These are phyloP conservation scores for Galerucella nymphaeae DNA, from an alignment of 2,888 invertebrate genomes.

Conservation along the genomic window DNA sequence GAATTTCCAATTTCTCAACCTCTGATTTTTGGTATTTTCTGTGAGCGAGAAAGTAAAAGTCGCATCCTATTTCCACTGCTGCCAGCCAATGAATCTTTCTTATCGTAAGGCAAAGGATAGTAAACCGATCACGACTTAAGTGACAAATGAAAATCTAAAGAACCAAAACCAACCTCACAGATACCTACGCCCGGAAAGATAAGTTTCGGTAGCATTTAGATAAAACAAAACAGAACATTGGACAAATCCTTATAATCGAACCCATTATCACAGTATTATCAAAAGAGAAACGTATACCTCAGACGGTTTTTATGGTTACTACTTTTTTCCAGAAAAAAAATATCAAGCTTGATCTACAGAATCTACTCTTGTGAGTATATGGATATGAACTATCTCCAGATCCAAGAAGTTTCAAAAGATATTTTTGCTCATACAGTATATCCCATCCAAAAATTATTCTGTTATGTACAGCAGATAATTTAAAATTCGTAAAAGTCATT, in stretches of 20 bases:
- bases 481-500: no score
- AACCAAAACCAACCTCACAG: conserved; percentile 55
- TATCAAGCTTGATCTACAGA: no score
- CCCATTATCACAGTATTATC: conserved; percentile 43
- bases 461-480: no score
- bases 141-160: conserved; percentile 59
- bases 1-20: background rate
- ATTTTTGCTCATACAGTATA: no score
- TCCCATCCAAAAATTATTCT: no score
- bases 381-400: no score
- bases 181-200: conserved; percentile 58
- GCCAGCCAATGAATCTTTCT: conserved; percentile 59
- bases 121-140: conserved; percentile 59
- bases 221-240: conserved; percentile 52
- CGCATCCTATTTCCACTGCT: conserved; percentile 6
- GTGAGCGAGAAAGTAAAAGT: conserved; percentile 1
- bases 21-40: background rate
- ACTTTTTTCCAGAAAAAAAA: background rate
- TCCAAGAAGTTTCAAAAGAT: no score
- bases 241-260: conserved; percentile 62
- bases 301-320: background rate
- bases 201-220: conserved; percentile 62
- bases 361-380: no score
- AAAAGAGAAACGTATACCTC: background rate
- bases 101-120: conserved; percentile 61